Evolutionary conservation across 2,888 invertebrate species (phyloP).

Genomic region (Rhorus exstirpatorius): DNA sequence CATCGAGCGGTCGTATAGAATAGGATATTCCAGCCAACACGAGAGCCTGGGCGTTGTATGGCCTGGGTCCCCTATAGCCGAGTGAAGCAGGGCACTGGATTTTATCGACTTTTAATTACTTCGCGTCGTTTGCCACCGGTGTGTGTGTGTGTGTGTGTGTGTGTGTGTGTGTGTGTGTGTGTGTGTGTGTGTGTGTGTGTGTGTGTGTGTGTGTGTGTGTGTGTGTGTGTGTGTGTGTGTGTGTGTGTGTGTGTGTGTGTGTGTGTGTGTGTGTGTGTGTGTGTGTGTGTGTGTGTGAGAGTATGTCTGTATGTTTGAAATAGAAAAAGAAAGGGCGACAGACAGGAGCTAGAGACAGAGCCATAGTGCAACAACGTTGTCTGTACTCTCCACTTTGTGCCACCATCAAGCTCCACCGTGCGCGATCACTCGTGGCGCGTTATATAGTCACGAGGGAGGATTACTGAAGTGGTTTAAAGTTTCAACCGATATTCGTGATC

Average conservation of each 20-base stretch:
- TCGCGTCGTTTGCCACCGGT: conserved; percentile 78
- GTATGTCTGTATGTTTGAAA: not conserved
- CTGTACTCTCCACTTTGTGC: conserved; percentile 54
- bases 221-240: conserved; percentile 16
- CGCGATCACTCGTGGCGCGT: conserved; percentile 47
- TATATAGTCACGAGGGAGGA: conserved; percentile 37
- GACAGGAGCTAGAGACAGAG: conserved; percentile 38
- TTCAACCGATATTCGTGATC: conserved; percentile 62
- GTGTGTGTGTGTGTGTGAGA: conserved; percentile 26
- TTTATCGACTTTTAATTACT: conserved; percentile 85
- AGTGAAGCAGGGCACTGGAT: conserved; percentile 79
- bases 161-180: not conserved
- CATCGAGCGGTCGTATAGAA: not conserved
- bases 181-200: conserved; percentile 23
- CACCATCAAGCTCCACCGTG: conserved; percentile 26
- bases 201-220: not conserved
- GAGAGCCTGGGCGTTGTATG: not conserved
- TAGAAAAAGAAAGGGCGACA: not conserved
- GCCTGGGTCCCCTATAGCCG: conserved; percentile 19
- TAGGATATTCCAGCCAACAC: not conserved
- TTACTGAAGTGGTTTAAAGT: conserved; percentile 61
- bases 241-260: conserved; percentile 19
- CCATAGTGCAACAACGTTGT: conserved; percentile 33
- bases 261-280: not conserved
- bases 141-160: conserved; percentile 32